These are phyloP conservation scores for Paraescarpia echinospica DNA, from an alignment of 1,140 invertebrate genomes.

Conservation along the genomic window DNA sequence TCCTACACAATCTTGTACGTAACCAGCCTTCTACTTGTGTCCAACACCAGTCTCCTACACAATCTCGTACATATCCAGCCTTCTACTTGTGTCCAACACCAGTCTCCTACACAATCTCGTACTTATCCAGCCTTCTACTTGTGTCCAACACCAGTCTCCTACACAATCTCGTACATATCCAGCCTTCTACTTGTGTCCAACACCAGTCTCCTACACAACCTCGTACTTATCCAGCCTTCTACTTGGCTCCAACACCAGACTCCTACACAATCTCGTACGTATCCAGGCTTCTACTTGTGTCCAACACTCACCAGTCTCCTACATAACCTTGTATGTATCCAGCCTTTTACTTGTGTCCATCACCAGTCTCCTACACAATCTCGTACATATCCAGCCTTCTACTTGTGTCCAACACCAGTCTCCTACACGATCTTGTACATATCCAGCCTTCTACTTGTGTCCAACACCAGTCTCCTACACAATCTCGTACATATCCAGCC, in stretches of 20 bases:
- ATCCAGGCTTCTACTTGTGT: background rate
- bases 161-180: constrained; percentile 68
- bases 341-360: constrained; percentile 57
- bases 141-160: constrained; percentile 71
- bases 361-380: constrained; percentile 72
- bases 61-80: constrained; percentile 64
- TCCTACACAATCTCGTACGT: constrained; percentile 71
- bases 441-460: background rate
- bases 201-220: constrained; percentile 72
- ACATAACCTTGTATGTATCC: constrained; percentile 68
- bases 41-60: constrained; percentile 71
- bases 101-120: constrained; percentile 72
- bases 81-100: too few species aligned
- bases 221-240: constrained; percentile 59
- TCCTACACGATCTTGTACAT: constrained; percentile 71
- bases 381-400: constrained; percentile 59
- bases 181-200: too few species aligned
- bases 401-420: too few species aligned
- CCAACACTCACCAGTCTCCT: constrained; percentile 72
- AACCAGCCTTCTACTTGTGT: background rate
- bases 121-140: constrained; percentile 47
- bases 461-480: constrained; percentile 71
- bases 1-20: constrained; percentile 71
- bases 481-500: constrained; percentile 64
- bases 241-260: too few species aligned